Conservation (phyloP, 2,888 invertebrate species). For the Parnassius mnemosyne region DNA sequence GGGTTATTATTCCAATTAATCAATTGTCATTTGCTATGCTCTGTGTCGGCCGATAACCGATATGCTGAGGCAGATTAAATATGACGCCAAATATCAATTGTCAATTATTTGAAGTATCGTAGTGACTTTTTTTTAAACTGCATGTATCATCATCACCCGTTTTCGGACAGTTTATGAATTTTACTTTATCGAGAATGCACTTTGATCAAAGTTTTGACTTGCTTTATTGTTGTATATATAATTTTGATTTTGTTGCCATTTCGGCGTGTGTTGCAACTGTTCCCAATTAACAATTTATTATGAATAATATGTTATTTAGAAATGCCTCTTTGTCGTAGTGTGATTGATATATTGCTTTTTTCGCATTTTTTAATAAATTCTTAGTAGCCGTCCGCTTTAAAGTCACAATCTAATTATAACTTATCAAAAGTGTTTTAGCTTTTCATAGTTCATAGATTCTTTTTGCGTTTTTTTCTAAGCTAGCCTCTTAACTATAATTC, state of each 20-base stretch:
- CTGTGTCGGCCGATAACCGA: not conserved
- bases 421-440: no score
- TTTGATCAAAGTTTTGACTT: conserved; percentile 60
- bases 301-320: no score
- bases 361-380: no score
- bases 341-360: no score
- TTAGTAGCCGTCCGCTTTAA: no score
- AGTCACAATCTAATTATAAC: no score
- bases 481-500: no score
- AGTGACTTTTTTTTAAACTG: conserved; percentile 9
- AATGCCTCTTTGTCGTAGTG: no score
- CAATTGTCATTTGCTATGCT: no score
- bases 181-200: conserved; percentile 39
- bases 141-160: not conserved
- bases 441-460: no score
- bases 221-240: conserved; percentile 12
- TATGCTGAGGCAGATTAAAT: not conserved
- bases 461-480: no score
- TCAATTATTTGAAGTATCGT: conserved; percentile 5
- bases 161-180: not conserved
- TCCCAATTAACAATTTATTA: not conserved
- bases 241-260: conserved; percentile 9
- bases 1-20: not conserved
- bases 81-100: not conserved
- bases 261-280: conserved; percentile 12